These are phyloP conservation scores for Chrysolina americana DNA, from an alignment of 2,888 invertebrate species.

Conservation along the genomic window DNA sequence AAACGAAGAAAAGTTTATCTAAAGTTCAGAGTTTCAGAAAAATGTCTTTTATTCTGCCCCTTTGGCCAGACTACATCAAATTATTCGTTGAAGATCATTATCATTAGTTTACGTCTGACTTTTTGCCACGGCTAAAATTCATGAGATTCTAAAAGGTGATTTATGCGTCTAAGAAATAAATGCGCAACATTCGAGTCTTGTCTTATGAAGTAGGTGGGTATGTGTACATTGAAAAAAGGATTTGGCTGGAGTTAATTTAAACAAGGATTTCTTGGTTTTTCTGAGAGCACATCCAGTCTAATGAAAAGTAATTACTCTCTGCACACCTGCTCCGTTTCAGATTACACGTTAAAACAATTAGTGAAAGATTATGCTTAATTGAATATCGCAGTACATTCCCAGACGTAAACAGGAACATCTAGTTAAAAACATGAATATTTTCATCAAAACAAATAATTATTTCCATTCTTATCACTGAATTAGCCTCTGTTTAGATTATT, in stretches of 20 bases:
- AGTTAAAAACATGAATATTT: neutral
- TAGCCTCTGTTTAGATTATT: too few species aligned
- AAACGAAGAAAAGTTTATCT: too few species aligned
- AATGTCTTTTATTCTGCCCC: neutral
- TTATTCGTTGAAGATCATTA: constrained; percentile 12
- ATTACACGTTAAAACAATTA: constrained; percentile 15
- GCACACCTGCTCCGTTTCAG: neutral
- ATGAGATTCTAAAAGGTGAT: constrained; percentile 2
- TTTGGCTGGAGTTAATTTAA: constrained; percentile 7
- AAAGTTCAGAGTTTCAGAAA: too few species aligned
- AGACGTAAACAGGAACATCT: neutral
- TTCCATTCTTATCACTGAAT: too few species aligned
- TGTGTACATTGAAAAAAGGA: neutral
- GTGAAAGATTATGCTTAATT: neutral
- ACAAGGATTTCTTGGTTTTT: constrained; percentile 12
- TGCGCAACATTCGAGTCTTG: neutral
- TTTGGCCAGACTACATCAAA: neutral
- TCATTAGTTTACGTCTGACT: neutral
- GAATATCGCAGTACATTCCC: neutral
- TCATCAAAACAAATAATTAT: too few species aligned
- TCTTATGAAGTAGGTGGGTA: neutral
- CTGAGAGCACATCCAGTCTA: neutral
- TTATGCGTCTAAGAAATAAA: neutral
- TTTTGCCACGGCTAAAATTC: neutral
- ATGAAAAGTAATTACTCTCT: constrained; percentile 13